Evolutionary conservation across 2,888 invertebrate genomes (phyloP), one percentile per base, ranked within the genome.

Genomic region (Timandra comae): DNA sequence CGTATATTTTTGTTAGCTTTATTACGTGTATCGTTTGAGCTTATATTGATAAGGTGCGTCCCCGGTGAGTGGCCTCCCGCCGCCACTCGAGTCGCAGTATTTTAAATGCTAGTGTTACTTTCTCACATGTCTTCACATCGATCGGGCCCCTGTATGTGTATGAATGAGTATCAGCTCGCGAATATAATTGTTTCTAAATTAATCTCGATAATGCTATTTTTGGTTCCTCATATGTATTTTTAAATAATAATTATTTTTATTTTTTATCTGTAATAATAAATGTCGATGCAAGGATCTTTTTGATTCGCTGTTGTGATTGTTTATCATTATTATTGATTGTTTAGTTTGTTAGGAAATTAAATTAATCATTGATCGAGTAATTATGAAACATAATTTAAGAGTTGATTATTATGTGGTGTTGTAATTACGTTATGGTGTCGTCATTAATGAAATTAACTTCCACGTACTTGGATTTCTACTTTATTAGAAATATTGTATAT

Each of bases 361-460:
- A 78, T 75, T 70, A 75, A 77, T 74, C 70, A 74, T 68, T 73
- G 66, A 72, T 64, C 56, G 64, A 75, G 66, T 77, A 72, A 76
- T 71, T 77, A 69, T 73, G 67, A 67, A 57, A 69, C 63, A 74
- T 79, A 74, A 75, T 74, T 68, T 82, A 81, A 79, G 81, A 70
- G 70, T 75, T 75, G 69, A 74, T 66, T 57, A 67, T 72, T 70
- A 66, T 69, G n/a, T n/a, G 71, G 66, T 74, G 69, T 74, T 79
- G 69, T 79, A 68, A 79, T 78, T 76, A 80, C 65, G 66, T 51
- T 72, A n/a, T n/a, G n/a, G n/a, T n/a, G n/a, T n/a, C n/a, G 72
- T 84, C 78, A 77, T 77, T 74, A 80, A 79, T 82, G 80, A 82
- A 80, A 75, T 75, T 72, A 81, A 78, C 76, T 80, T 79, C 74